Percentiles rank a stretch among this genome's conserved stretches.
Conservation (phyloP, 2,113 vertebrate species). For the Sinosuthora webbiana region DNA sequence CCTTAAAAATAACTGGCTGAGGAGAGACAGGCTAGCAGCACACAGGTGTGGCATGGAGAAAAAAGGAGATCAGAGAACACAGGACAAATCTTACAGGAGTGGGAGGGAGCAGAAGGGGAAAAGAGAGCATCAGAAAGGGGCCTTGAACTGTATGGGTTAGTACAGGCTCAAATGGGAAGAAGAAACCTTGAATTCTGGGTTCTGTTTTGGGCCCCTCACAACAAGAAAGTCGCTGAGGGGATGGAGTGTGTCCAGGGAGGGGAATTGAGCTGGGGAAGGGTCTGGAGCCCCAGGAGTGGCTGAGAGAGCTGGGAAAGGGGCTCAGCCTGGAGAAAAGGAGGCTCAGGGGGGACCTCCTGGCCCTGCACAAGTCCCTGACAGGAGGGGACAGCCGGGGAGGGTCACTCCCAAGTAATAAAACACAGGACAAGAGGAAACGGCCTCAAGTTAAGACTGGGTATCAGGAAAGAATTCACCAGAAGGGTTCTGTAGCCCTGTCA, state of each 20-base stretch:
- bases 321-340: background rate
- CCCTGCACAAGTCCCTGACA: background rate
- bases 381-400: accelerated
- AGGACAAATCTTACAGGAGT: background rate
- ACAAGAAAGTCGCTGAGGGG: background rate
- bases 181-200: background rate
- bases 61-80: background rate
- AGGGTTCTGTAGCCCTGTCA: background rate
- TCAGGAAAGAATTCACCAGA: background rate
- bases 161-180: background rate
- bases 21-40: background rate
- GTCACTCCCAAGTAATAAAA: background rate
- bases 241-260: accelerated
- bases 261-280: background rate
- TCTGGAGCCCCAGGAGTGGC: background rate
- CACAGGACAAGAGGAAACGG: background rate
- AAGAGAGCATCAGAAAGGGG: background rate
- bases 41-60: background rate
- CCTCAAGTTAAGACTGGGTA: background rate
- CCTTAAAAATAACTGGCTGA: background rate
- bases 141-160: background rate
- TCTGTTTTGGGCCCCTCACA: background rate
- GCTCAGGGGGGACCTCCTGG: background rate
- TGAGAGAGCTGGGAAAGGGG: background rate
- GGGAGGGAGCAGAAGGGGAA: background rate